Evolutionary conservation across 1,140 invertebrate genomes (phyloP).

Genomic region (Glossosoma conforme): DNA sequence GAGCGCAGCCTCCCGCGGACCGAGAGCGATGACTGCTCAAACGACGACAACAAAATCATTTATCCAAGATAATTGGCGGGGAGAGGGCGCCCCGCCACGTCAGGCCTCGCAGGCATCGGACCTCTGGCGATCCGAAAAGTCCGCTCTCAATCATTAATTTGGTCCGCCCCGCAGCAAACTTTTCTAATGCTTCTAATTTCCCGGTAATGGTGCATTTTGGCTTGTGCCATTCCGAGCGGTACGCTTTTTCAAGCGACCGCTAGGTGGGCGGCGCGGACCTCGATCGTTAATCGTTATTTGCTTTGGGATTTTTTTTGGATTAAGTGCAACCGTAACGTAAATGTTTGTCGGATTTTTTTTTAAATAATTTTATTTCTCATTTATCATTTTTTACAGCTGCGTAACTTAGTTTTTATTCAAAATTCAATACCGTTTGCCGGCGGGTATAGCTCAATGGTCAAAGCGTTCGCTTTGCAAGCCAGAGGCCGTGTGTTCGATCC

Average conservation of each 20-base stretch:
- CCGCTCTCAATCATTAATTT: constrained; percentile 30
- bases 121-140: neutral
- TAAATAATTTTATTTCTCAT: too few species aligned
- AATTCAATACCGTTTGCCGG: too few species aligned
- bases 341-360: too few species aligned
- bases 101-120: neutral
- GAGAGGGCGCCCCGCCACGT: too few species aligned
- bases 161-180: constrained; percentile 28
- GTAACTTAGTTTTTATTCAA: too few species aligned
- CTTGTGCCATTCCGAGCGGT: neutral
- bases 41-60: constrained; percentile 30
- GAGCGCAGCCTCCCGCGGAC: too few species aligned
- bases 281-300: neutral
- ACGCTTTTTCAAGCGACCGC: constrained; percentile 17
- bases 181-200: constrained; percentile 32
- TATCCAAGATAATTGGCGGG: constrained; percentile 27
- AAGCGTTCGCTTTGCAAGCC: too few species aligned
- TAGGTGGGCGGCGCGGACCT: neutral
- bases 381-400: too few species aligned
- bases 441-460: too few species aligned
- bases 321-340: too few species aligned
- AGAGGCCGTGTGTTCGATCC: too few species aligned
- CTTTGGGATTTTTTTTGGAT: too few species aligned
- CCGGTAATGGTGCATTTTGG: constrained; percentile 29
- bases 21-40: constrained; percentile 9